phyloP scores from a whole-genome alignment of 2,113 vertebrate genomes.

The Dicrurus megarhynchus region DNA sequence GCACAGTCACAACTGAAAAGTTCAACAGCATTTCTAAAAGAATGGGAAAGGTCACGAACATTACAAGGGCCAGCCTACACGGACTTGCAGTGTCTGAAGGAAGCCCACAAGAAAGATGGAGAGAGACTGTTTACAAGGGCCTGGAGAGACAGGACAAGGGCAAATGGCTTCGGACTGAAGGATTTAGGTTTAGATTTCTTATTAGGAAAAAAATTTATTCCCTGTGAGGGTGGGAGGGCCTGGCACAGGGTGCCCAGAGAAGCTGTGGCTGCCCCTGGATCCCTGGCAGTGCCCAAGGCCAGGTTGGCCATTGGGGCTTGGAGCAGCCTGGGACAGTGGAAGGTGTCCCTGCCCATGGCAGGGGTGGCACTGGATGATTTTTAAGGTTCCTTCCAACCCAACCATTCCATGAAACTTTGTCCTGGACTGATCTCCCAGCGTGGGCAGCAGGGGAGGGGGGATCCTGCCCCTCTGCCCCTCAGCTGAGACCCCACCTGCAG shows the following conservation, averaged over 20 bases:
- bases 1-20: neutral
- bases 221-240: rapidly evolving
- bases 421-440: rapidly evolving
- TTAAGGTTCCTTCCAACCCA: neutral
- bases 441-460: neutral
- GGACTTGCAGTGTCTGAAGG: neutral
- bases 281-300: neutral
- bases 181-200: neutral
- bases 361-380: rapidly evolving
- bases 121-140: neutral
- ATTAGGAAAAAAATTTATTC: neutral
- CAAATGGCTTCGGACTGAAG: neutral
- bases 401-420: rapidly evolving
- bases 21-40: neutral
- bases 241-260: neutral
- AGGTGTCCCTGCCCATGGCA: neutral
- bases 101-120: neutral
- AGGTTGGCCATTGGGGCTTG: neutral
- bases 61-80: neutral
- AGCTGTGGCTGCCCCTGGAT: neutral
- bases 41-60: neutral
- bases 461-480: neutral
- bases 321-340: neutral
- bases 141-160: neutral
- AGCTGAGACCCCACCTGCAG: neutral